Conservation (phyloP, 2,888 invertebrate genomes). For the Caenorhabditis sp. region DNA sequence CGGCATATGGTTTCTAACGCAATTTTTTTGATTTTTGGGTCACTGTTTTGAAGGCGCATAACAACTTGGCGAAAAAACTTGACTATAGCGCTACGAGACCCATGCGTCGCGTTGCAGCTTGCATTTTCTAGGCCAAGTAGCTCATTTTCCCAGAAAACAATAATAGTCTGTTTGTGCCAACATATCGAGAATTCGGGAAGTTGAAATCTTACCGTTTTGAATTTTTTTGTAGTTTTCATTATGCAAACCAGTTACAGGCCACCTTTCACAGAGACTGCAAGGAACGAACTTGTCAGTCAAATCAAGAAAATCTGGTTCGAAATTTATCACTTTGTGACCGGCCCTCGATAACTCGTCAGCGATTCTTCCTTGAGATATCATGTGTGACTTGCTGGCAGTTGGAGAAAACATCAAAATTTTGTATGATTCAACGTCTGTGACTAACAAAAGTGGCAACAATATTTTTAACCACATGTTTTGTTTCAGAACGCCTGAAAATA, state of each 20-base stretch:
- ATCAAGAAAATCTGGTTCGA: conserved; percentile 67
- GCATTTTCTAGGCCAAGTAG: too few relatives aligned
- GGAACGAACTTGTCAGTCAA: conserved; percentile 61
- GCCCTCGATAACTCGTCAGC: conserved; percentile 75
- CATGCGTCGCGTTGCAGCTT: too few relatives aligned
- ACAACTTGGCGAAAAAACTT: too few relatives aligned
- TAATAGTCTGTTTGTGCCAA: too few relatives aligned
- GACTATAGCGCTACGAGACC: too few relatives aligned
- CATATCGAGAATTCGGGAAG: too few relatives aligned
- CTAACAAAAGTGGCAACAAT: background rate
- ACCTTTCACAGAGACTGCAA: conserved; percentile 57
- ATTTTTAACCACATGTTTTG: too few relatives aligned
- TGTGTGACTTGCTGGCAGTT: conserved; percentile 69
- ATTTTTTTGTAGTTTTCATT: conserved; percentile 45
- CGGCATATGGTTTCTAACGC: too few relatives aligned
- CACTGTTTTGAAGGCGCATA: too few relatives aligned
- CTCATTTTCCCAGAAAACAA: too few relatives aligned
- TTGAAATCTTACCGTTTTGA: conserved; percentile 46
- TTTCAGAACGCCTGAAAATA: too few relatives aligned
- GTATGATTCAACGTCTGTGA: conserved; percentile 1
- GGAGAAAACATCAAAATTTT: conserved; percentile 71
- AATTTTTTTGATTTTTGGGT: too few relatives aligned
- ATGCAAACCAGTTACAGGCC: conserved; percentile 62
- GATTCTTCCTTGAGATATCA: conserved; percentile 75
- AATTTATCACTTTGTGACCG: conserved; percentile 74